These are phyloP conservation scores for Sarcophaga peregrina DNA, from an alignment of 1,140 invertebrate species.

Conservation along the genomic window DNA sequence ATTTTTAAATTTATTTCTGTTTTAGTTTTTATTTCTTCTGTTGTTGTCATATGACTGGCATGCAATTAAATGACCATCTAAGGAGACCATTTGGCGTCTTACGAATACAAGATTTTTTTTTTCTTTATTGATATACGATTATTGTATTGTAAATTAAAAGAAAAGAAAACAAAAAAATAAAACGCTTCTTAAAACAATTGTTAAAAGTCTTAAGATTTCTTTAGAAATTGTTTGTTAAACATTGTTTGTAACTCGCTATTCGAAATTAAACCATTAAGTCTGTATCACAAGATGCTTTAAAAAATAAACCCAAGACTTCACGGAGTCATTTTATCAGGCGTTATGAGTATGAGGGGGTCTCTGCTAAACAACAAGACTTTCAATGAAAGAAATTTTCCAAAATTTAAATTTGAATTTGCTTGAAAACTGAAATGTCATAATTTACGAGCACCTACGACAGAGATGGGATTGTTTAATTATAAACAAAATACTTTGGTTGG, in stretches of 20 bases:
- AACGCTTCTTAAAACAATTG: background rate
- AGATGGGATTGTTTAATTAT: slow-evolving; percentile 14
- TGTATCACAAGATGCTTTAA: no score
- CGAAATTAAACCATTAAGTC: no score
- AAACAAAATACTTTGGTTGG: background rate
- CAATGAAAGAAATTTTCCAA: no score
- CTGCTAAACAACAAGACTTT: no score
- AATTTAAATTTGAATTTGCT: background rate
- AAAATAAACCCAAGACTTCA: no score
- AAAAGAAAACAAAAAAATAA: background rate
- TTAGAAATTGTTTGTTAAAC: background rate
- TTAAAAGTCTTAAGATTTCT: background rate
- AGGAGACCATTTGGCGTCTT: slow-evolving; percentile 23
- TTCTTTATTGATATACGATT: no score
- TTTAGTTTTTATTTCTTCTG: background rate
- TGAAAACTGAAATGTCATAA: slow-evolving; percentile 35
- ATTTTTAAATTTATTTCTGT: background rate
- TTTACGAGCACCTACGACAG: slow-evolving; percentile 22
- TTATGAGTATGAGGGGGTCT: no score
- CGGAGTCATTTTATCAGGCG: no score
- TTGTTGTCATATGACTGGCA: background rate
- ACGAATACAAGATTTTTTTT: background rate
- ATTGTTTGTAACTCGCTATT: no score
- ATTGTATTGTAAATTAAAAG: no score
- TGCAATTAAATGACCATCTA: slow-evolving; percentile 26